Evolutionary conservation across 2,888 invertebrate genomes (phyloP), one percentile per base, ranked within the genome.

Genomic region (Lycophotia porphyrea): DNA sequence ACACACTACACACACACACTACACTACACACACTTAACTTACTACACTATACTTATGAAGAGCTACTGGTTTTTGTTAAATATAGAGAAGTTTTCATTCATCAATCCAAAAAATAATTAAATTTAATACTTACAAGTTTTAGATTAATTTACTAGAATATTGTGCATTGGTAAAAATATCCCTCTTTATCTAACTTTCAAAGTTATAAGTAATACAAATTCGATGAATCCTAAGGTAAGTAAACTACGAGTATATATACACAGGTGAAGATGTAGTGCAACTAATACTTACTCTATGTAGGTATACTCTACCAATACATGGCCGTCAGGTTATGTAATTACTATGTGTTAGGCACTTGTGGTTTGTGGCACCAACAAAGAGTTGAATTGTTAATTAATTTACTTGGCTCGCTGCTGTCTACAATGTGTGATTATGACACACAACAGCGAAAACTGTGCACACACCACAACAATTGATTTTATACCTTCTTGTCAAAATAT

Each of bases 331-430:
- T 70, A 76, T 81, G 64, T 83, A 87, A 82, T 84, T 78, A 70
- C 75, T 74, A 77, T 65, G 77, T 83, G 78, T 74, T 83, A 76
- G 66, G 78, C 77, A 84, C 79, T 88, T 88, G 88, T 82, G 88
- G 88, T 88, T 88, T 84, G 84, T 79, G 80, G 75, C 70, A 31
- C 71, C 63, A 73, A 84, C 86, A 86, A 88, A 88, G 85, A 85
- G 73, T 84, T 67, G 63, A 76, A 77, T 80, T 78, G 78, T 70
- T 84, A 82, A 88, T 88, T 87, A 84, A 86, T 87, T 80, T 79
- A 79, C 79, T 78, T 58, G 68, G 69, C 58, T 78, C 71, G 31
- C n/a, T 58, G n/a, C 70, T 68, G 76, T 82, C 70, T 68, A 71
- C 76, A 74, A 70, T 74, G 24, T 36, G 70, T 78, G 67, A 84